These are phyloP conservation scores for Epizoanthus ramosus DNA, from an alignment of 92 coral and sea anemone genomes.

Conservation along the genomic window DNA sequence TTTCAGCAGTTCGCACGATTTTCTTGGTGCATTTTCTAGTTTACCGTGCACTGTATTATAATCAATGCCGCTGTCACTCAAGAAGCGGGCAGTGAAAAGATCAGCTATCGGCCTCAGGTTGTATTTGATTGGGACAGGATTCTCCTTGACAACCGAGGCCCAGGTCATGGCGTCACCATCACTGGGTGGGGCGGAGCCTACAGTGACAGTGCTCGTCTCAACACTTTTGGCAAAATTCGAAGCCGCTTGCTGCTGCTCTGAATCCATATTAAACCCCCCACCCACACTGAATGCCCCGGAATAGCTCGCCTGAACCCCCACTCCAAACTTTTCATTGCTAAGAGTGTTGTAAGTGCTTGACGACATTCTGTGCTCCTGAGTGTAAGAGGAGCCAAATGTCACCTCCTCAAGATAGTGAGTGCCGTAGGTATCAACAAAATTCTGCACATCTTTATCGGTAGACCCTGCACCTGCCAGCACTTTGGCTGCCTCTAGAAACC, in stretches of 20 bases:
- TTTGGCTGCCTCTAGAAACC: not conserved
- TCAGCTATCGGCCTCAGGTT: too few species aligned
- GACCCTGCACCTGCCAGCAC: not conserved
- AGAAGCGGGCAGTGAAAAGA: too few species aligned
- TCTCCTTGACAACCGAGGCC: constrained; percentile 41
- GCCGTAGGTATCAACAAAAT: not conserved
- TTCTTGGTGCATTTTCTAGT: too few species aligned
- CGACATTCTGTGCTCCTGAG: constrained; percentile 39
- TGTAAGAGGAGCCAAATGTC: constrained; percentile 15
- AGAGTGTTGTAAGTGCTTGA: not conserved
- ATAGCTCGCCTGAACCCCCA: constrained; percentile 25
- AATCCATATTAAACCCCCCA: constrained; percentile 10
- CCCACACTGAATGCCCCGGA: constrained; percentile 25
- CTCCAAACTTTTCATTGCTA: not conserved
- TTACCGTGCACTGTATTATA: too few species aligned
- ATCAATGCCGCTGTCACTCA: too few species aligned
- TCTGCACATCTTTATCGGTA: not conserved
- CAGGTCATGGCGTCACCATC: constrained; percentile 38
- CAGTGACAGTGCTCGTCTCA: constrained; percentile 14
- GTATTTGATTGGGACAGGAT: constrained; percentile 34
- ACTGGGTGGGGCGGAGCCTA: constrained; percentile 28
- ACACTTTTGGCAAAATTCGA: not conserved
- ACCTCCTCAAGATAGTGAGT: constrained; percentile 14
- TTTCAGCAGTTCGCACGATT: too few species aligned
- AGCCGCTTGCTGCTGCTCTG: constrained; percentile 4